Evolutionary conservation across 1,140 invertebrate genomes (phyloP).

Genomic region (Musca vetustissima): DNA sequence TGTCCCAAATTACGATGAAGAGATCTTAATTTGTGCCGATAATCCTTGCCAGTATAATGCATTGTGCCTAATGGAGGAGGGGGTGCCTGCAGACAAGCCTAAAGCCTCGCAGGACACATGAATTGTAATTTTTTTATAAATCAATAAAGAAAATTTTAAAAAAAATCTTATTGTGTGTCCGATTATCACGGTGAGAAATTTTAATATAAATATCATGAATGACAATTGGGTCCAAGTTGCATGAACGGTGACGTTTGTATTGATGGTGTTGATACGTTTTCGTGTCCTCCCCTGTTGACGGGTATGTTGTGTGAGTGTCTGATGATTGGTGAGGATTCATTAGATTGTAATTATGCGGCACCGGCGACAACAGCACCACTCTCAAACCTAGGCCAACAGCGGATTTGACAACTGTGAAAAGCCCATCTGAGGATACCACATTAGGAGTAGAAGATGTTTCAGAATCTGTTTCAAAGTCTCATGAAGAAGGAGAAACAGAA

Average conservation of each 20-base stretch:
- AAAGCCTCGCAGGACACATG: too few relatives aligned
- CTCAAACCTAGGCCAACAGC: conserved; percentile 25
- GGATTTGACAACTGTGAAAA: conserved; percentile 29
- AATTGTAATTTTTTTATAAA: too few relatives aligned
- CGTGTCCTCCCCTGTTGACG: conserved; percentile 72
- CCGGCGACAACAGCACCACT: conserved; percentile 39
- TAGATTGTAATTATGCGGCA: conserved; percentile 63
- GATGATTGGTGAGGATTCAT: conserved; percentile 60
- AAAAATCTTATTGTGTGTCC: conserved; percentile 86
- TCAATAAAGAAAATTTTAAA: too few relatives aligned
- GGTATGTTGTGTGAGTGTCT: conserved; percentile 76
- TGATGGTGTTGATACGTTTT: conserved; percentile 80
- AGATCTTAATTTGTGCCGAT: conserved; percentile 72
- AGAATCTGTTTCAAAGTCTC: conserved; percentile 23
- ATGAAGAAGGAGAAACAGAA: conserved; percentile 26
- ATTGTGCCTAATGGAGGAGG: conserved; percentile 77
- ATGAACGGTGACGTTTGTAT: conserved; percentile 83
- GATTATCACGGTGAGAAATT: conserved; percentile 87
- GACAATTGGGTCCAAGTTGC: conserved; percentile 73
- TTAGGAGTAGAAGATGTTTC: conserved; percentile 18
- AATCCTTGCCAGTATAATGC: conserved; percentile 81
- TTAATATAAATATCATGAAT: conserved; percentile 86
- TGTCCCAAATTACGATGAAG: too few relatives aligned
- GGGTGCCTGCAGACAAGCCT: conserved; percentile 64
- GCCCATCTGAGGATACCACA: conserved; percentile 28